Base-by-base conservation (phyloP, 2,797 vertebrate species). In the Buphagus erythrorhynchus region DNA sequence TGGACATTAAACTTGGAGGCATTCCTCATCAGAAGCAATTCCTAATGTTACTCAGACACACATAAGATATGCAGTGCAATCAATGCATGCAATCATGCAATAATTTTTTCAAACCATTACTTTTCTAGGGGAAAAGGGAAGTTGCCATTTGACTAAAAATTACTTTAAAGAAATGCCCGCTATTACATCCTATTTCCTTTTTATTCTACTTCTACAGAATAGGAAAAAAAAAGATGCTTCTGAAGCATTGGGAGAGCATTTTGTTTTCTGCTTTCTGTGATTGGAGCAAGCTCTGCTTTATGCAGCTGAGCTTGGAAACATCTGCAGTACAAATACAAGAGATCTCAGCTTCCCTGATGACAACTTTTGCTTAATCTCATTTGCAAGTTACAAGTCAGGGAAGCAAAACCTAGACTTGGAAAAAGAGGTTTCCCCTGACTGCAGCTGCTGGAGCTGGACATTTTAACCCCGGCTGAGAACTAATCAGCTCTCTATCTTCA, bases 21-120 rank as follows among this genome's bases (percentile, higher is more conserved):
- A 95, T 93, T 94, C 81, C 75, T 96, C 25, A 54, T 75, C 54
- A 91, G 91, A 93, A 87, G 78, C 65, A 83, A 89, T 89, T 92
- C 16, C 65, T 93, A 91, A 52, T 54, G 61, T 94, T 82, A 82
- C 17, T 92, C 61, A 63, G 80, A 93, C 77, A 92, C 71, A 67
- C 14, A 2, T 68, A 93, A 90, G 73, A 86, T 93, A 94, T 25
- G 73, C 78, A 88, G 71, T 38, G 78, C 66, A 85, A 89, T 77
- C 65, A 82, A 25, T 83, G 84, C 95, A 97, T 97, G 94, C 94
- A 96, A 79, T 94, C 96, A 93, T 97, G 96, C 96, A 96, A 74
- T 83, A 97, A 94, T 86, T 77, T 91, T 11, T 88, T 94, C 68
- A 87, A 89, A 82, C 15, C 38, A 67, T 77, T 77, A 80, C 17